Base-by-base conservation (phyloP, 2,113 vertebrate species). In the Hoplias malabaricus region DNA sequence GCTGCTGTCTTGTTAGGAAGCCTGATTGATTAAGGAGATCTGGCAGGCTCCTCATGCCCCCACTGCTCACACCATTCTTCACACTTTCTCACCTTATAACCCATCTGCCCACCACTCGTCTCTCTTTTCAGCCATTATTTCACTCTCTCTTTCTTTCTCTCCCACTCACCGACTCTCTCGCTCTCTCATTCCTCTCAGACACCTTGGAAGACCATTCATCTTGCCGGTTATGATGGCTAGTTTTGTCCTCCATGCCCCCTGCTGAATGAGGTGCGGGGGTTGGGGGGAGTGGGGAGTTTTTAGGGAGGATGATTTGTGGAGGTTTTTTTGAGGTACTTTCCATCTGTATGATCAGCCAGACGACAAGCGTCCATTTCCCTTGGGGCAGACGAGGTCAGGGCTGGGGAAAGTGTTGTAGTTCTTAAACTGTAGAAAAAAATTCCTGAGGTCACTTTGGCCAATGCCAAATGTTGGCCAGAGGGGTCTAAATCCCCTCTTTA, bases 11-110 rank as follows among this genome's bases (percentile, higher is more conserved):
- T 79, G 77, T 74, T 84, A 65, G 65, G 38, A 46, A 38, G 73
- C 19, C 36, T 80, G 83, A 80, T 77, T 79, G 77, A 82, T 84
- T 80, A 77, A 69, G 31, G 31, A 21, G 40, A 50, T 77, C 65
- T 75, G 69, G 69, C 59, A 70, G 56, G 73, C 63, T 21, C 63
- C 36, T 29, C 23, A 2, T 21, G 57, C 57, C 54, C 80, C 56
- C 75, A n/a, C 57, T 42, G 61, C 46, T 62, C 50, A 46, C 71
- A 77, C 68, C 74, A 68, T 81, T 68, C 74, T 76, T 70, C 68
- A 77, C 23, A 71, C 74, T 69, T 31, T 69, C 70, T 61, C 71
- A 68, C 78, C 73, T 75, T 50, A 40, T 31, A 61, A 62, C 34
- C 78, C 72, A 75, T 75, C 78, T 75, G 65, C 61, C 38, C 65